phyloP scores from a whole-genome alignment of 2,888 invertebrate species.

The Archaeoteleia sp. region DNA sequence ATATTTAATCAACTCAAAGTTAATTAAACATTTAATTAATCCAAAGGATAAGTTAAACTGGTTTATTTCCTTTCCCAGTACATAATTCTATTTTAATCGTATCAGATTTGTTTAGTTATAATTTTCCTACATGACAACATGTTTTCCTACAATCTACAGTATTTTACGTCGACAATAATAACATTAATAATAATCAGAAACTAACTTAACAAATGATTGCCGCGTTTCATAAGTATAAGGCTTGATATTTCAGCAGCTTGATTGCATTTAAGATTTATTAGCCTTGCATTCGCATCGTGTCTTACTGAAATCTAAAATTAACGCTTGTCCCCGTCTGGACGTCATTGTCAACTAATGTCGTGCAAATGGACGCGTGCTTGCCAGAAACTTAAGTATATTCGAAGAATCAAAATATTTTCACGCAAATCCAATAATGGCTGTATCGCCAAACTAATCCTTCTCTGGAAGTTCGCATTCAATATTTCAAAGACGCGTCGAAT shows the following conservation, averaged over 20 bases:
- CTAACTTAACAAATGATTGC: slow-evolving; percentile 25
- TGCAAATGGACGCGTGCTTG: slow-evolving; percentile 53
- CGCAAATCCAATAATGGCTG: slow-evolving; percentile 1
- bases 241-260: slow-evolving; percentile 46
- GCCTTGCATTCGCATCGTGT: slow-evolving; percentile 47
- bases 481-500: slow-evolving; percentile 19
- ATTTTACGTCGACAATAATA: too few species aligned
- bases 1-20: too few species aligned
- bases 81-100: too few species aligned
- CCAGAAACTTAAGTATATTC: slow-evolving; percentile 53
- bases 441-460: too few species aligned
- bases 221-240: slow-evolving; percentile 5
- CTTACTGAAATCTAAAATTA: slow-evolving; percentile 53
- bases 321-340: slow-evolving; percentile 54
- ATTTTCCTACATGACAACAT: too few species aligned
- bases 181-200: too few species aligned
- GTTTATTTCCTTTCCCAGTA: too few species aligned
- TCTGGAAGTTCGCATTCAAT: slow-evolving; percentile 14
- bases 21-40: too few species aligned
- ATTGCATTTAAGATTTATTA: slow-evolving; percentile 49
- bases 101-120: too few species aligned
- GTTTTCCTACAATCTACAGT: too few species aligned
- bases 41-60: too few species aligned
- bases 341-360: slow-evolving; percentile 55
- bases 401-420: slow-evolving; percentile 50